Percentiles rank a stretch among this genome's conserved stretches.
These are phyloP conservation scores for Aphelocoma coerulescens DNA, from an alignment of 2,113 vertebrate genomes.

Conservation along the genomic window DNA sequence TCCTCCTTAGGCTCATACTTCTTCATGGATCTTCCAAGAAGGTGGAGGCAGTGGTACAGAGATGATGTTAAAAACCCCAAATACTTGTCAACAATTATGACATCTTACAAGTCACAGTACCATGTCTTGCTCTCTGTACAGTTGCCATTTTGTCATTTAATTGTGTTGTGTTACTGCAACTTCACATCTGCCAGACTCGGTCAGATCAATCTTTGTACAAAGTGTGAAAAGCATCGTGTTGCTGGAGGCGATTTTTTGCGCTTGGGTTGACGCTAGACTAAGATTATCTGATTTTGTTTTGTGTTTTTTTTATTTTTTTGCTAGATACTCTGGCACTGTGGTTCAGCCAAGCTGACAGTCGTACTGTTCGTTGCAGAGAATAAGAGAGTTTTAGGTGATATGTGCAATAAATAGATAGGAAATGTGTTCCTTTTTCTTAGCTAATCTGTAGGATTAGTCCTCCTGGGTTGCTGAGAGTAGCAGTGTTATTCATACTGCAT, in stretches of 20 bases:
- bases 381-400: background rate
- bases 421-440: background rate
- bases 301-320: background rate
- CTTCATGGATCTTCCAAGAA: background rate
- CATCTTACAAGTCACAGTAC: background rate
- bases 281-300: background rate
- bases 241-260: background rate
- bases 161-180: background rate
- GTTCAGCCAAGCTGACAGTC: background rate
- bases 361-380: background rate
- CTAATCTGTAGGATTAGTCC: background rate
- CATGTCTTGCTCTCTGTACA: background rate
- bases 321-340: background rate
- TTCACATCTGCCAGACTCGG: constrained; percentile 10
- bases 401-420: background rate
- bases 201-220: constrained; percentile 26
- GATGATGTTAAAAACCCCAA: background rate
- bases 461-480: background rate
- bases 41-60: background rate
- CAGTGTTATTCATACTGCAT: background rate
- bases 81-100: background rate
- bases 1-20: background rate
- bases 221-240: background rate
- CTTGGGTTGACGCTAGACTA: background rate
- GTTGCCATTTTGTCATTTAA: background rate